phyloP scores from a whole-genome alignment of 2,888 invertebrate species.

The Fragum fragum region DNA sequence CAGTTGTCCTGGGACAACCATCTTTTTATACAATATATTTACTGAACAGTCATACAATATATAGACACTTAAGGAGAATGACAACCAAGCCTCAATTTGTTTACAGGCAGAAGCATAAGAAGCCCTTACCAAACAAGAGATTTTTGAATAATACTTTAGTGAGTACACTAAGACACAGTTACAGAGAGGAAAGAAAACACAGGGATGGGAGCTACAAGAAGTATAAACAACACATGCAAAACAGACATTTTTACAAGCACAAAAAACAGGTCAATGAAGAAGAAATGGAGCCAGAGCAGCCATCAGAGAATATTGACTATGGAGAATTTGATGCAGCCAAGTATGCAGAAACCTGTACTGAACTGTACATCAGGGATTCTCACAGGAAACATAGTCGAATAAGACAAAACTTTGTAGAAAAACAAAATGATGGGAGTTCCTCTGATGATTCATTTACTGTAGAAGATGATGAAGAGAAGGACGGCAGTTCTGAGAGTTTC shows the following conservation, averaged over 20 bases:
- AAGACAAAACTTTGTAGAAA: slow-evolving; percentile 62
- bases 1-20: too few relatives aligned
- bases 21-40: too few relatives aligned
- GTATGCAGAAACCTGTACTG: slow-evolving; percentile 58
- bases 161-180: slow-evolving; percentile 76
- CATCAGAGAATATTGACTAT: slow-evolving; percentile 51
- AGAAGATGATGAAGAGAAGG: slow-evolving; percentile 39
- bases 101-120: slow-evolving; percentile 77
- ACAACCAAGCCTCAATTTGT: too few relatives aligned
- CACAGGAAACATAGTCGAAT: slow-evolving; percentile 62
- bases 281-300: slow-evolving; percentile 32
- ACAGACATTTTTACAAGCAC: slow-evolving; percentile 18
- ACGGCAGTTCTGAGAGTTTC: not conserved
- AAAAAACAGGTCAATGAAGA: slow-evolving; percentile 33
- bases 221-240: slow-evolving; percentile 44
- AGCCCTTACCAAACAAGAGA: slow-evolving; percentile 80
- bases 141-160: slow-evolving; percentile 83
- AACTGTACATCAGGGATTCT: slow-evolving; percentile 55
- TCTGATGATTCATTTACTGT: slow-evolving; percentile 48
- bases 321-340: slow-evolving; percentile 64
- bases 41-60: too few relatives aligned
- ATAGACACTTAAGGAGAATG: too few relatives aligned
- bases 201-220: slow-evolving; percentile 45
- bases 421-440: slow-evolving; percentile 49
- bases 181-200: slow-evolving; percentile 53